Base-by-base conservation (phyloP, 2,888 invertebrate species). In the Biston betularia region DNA sequence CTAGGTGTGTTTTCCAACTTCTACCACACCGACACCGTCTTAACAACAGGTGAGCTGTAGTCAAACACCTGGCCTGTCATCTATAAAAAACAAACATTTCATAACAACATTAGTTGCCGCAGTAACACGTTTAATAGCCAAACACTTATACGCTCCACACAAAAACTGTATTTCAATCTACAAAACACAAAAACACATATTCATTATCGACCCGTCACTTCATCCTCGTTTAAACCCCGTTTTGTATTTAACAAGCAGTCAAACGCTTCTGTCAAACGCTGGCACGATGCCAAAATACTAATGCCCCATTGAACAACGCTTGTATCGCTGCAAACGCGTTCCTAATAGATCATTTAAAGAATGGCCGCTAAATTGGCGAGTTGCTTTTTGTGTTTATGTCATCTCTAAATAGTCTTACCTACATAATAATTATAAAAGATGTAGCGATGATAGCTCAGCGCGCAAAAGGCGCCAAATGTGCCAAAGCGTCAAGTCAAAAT, bases 271-370 rank as follows among this genome's bases (percentile, higher is more conserved):
- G 87, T 85, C 84, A 82, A 69, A 64, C 66, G 76, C 69, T 93
- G 93, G 93, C 87, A n/a, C 6, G 59, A 67, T 69, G 87, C 92
- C 92, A 92, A 90, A 86, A 86, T 89, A 88, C 90, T 93, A 92
- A 93, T 90, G 92, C 89, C 84, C 90, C 90, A 92, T 93, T 93
- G 91, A 93, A 92, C 88, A 86, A 89, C 89, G 92, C 90, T 90
- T 92, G 89, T 89, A 89, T 86, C 77, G 80, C 75, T 75, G 72
- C 79, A 80, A 70, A 77, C 75, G 76, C 75, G 78, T 80, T 83
- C 84, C 84, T 87, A 87, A 88, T 89, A 88, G 86, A 84, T 87
- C 86, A 85, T 84, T 85, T 81, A 80, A 63, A 72, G 73, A 60
- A 76, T 72, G 82, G 88, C 88, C 81, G 83, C 68, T 75, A 78